Percentiles rank a stretch among this genome's conserved stretches.
Evolutionary conservation across 2,888 invertebrate genomes (phyloP).

Genomic region (Drepana falcataria): DNA sequence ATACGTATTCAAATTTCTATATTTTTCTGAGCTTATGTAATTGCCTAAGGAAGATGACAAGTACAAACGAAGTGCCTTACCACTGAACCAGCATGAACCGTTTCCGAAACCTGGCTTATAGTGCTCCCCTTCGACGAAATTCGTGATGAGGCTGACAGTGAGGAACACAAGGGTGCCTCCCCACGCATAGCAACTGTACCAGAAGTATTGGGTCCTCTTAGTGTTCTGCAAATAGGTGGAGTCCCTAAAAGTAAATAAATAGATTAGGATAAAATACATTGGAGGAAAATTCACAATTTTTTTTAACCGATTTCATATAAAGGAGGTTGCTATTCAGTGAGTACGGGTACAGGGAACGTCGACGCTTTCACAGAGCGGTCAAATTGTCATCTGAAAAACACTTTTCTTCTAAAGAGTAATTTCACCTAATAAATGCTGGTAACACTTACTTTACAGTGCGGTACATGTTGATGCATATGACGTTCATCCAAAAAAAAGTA

Average conservation of each 20-base stretch:
- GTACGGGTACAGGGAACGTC: too few relatives aligned
- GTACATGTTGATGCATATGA: conserved; percentile 83
- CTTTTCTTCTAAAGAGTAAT: not conserved
- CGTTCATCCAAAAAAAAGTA: conserved; percentile 86
- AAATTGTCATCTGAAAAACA: too few relatives aligned
- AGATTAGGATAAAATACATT: too few relatives aligned
- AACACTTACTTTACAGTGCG: conserved; percentile 80
- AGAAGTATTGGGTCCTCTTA: conserved; percentile 71
- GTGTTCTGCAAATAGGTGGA: conserved; percentile 57
- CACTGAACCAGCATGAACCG: conserved; percentile 81
- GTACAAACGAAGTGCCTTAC: conserved; percentile 55
- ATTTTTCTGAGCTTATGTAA: too few relatives aligned
- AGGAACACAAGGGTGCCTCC: conserved; percentile 77
- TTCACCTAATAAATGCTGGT: too few relatives aligned
- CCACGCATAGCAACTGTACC: conserved; percentile 80
- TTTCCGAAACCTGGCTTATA: conserved; percentile 79
- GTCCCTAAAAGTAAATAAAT: conserved; percentile 38
- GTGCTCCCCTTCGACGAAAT: conserved; percentile 74
- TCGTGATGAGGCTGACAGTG: conserved; percentile 67
- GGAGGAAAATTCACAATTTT: too few relatives aligned
- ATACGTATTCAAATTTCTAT: too few relatives aligned
- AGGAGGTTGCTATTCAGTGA: too few relatives aligned
- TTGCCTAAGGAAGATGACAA: too few relatives aligned
- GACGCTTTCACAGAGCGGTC: too few relatives aligned
- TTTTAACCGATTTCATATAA: too few relatives aligned